phyloP scores from a whole-genome alignment of 2,888 invertebrate species.

The Lutraria lutraria region DNA sequence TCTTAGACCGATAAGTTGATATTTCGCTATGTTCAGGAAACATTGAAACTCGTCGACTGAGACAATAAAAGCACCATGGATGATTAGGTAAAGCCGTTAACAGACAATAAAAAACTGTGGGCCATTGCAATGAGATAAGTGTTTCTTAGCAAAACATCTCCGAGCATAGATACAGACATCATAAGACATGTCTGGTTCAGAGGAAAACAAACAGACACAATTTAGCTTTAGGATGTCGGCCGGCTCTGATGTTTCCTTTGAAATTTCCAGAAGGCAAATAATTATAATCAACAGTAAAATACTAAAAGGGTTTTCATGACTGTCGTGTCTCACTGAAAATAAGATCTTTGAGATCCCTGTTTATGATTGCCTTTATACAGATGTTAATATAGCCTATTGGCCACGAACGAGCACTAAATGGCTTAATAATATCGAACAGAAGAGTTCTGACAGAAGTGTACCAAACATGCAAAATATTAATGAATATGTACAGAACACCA shows the following conservation, averaged over 20 bases:
- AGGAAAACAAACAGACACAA: slow-evolving; percentile 11
- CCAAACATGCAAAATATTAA: no score
- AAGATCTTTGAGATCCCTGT: background rate
- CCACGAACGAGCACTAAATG: background rate
- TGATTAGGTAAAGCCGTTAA: slow-evolving; percentile 46
- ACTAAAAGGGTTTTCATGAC: background rate
- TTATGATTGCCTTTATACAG: background rate
- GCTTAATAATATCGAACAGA: background rate
- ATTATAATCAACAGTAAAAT: slow-evolving; percentile 23
- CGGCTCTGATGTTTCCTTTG: background rate
- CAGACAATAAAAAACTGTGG: slow-evolving; percentile 56
- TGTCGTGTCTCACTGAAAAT: background rate
- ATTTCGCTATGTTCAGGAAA: background rate
- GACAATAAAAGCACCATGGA: slow-evolving; percentile 23
- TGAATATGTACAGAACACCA: no score
- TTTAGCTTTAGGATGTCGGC: slow-evolving; percentile 7
- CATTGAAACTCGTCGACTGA: background rate
- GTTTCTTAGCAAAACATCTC: slow-evolving; percentile 33
- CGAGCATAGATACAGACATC: slow-evolving; percentile 22
- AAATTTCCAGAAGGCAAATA: slow-evolving; percentile 23
- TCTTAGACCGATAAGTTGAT: background rate
- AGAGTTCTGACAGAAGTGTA: background rate
- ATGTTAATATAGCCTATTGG: background rate
- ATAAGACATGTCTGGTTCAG: slow-evolving; percentile 23
- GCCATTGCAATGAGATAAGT: slow-evolving; percentile 43